Evolutionary conservation across 2,888 invertebrate species (phyloP).

Genomic region (Melanotus villosus): DNA sequence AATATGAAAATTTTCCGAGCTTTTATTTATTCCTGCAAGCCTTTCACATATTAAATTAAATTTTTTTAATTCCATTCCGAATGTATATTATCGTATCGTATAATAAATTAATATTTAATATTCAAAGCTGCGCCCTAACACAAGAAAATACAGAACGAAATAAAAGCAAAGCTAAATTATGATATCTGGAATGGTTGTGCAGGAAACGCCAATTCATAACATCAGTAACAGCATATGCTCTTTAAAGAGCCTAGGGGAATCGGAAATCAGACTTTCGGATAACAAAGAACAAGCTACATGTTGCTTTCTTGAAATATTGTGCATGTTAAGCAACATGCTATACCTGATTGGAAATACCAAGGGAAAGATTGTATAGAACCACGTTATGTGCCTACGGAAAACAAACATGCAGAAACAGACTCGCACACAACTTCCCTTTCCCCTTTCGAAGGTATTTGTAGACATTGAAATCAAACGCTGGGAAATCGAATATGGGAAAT

Average conservation of each 20-base stretch:
- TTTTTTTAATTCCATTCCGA: no score
- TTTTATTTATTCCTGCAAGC: no score
- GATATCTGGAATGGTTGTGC: no score
- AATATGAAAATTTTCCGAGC: no score
- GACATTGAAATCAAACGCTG: not conserved
- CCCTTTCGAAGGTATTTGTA: constrained; percentile 9
- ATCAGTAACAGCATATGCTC: no score
- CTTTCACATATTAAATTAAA: no score
- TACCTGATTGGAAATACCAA: constrained; percentile 8
- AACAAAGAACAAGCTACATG: constrained; percentile 15
- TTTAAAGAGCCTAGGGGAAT: not conserved
- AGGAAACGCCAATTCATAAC: no score
- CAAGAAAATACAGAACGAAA: no score
- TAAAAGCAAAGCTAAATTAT: no score
- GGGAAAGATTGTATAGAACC: constrained; percentile 7
- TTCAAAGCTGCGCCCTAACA: no score
- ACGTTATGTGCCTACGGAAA: constrained; percentile 2
- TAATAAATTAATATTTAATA: no score
- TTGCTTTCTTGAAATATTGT: constrained; percentile 1
- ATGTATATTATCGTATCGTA: no score
- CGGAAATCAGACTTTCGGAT: not conserved
- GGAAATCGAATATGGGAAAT: constrained; percentile 15
- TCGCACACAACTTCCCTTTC: not conserved
- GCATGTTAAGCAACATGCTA: constrained; percentile 14
- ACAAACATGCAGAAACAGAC: not conserved